Conservation (phyloP, 30 jellyfish, hydroid and myxozoan genomes). For the Cassiopea andromeda region DNA sequence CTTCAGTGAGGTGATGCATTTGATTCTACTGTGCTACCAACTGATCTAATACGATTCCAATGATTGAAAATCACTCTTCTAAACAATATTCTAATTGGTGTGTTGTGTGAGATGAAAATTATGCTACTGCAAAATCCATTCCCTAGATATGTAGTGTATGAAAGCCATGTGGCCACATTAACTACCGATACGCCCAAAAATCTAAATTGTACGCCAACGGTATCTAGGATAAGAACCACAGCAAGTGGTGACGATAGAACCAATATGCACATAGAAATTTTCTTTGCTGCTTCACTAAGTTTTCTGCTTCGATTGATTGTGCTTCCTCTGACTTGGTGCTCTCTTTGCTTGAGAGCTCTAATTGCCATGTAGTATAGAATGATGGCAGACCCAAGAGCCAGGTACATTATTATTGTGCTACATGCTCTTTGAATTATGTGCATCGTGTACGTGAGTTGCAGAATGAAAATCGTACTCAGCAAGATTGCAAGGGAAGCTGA, state of each 20-base stretch:
- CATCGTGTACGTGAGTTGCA: not conserved
- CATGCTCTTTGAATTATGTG: not conserved
- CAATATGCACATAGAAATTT: not conserved
- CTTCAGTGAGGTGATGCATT: not conserved
- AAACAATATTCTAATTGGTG: not conserved
- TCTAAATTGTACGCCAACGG: not conserved
- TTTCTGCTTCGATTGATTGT: not conserved
- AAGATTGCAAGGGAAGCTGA: not conserved
- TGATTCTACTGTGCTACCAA: not conserved
- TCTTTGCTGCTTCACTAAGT: conserved; percentile 4
- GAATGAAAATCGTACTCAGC: not conserved
- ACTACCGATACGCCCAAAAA: not conserved
- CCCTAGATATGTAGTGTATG: not conserved
- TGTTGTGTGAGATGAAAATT: conserved; percentile 10
- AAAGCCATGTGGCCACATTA: not conserved
- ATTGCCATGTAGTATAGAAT: too few relatives aligned
- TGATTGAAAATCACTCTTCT: not conserved
- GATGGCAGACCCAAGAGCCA: too few relatives aligned
- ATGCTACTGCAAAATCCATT: conserved; percentile 9
- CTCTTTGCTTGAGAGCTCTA: not conserved
- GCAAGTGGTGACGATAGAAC: not conserved
- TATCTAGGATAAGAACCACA: not conserved
- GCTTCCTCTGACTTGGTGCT: not conserved
- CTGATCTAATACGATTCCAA: not conserved
- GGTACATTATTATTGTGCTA: too few relatives aligned